Percentiles rank a stretch among this genome's conserved stretches.
Conservation (phyloP, 2,888 invertebrate genomes). For the Drosophila niveifrons region DNA sequence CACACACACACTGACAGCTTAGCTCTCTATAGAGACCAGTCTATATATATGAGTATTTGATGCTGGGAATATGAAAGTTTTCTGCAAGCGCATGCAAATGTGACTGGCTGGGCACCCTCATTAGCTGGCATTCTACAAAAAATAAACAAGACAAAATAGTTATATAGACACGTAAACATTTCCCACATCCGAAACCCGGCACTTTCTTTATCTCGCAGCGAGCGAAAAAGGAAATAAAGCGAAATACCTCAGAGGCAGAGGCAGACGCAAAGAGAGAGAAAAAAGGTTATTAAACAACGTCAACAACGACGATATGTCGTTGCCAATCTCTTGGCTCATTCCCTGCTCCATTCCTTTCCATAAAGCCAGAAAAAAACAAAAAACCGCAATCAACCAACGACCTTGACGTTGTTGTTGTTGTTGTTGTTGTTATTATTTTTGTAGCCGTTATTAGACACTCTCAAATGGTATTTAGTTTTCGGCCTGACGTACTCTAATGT, state of each 20-base stretch:
- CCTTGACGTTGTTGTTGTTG: conserved; percentile 66
- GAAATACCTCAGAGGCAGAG: conserved; percentile 56
- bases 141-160: neutral
- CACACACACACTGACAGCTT: neutral
- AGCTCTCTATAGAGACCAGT: neutral
- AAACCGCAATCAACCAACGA: conserved; percentile 78
- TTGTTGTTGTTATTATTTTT: conserved; percentile 21
- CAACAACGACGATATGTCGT: conserved; percentile 51
- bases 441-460: conserved; percentile 71
- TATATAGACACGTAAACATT: conserved; percentile 13
- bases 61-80: conserved; percentile 45
- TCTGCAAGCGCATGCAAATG: conserved; percentile 32
- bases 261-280: too few relatives aligned
- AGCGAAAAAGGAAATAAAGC: conserved; percentile 77
- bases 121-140: conserved; percentile 65
- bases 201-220: conserved; percentile 69
- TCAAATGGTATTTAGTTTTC: conserved; percentile 69
- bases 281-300: conserved; percentile 70
- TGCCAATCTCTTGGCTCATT: conserved; percentile 55
- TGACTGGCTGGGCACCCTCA: conserved; percentile 44
- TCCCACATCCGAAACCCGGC: conserved; percentile 29
- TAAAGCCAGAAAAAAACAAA: conserved; percentile 52
- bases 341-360: conserved; percentile 26
- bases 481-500: conserved; percentile 66
- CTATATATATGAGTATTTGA: neutral